Conservation (phyloP, 2,113 vertebrate species). For the Donacobius atricapilla region DNA sequence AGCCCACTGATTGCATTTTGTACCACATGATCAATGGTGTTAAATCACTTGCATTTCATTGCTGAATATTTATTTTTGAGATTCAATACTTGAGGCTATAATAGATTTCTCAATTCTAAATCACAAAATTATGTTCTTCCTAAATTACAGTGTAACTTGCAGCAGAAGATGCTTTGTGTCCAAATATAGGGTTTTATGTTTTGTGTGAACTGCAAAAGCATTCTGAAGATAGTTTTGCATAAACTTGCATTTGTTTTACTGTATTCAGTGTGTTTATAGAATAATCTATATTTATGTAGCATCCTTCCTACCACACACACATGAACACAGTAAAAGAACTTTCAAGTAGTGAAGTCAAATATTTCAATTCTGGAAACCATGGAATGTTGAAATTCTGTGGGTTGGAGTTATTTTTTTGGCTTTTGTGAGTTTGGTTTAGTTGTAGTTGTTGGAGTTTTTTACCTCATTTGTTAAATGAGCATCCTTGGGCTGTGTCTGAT, state of each 20-base stretch:
- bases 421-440: neutral
- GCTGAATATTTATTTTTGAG: slow-evolving; percentile 53
- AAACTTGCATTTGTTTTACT: slow-evolving; percentile 25
- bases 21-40: slow-evolving; percentile 38
- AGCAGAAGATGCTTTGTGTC: slow-evolving; percentile 18
- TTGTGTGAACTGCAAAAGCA: neutral
- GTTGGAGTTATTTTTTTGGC: neutral
- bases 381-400: neutral
- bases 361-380: neutral
- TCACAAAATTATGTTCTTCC: slow-evolving; percentile 52
- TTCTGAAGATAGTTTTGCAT: slow-evolving; percentile 27
- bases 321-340: neutral
- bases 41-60: slow-evolving; percentile 53
- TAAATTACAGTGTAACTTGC: slow-evolving; percentile 47
- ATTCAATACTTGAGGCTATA: slow-evolving; percentile 42
- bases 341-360: neutral
- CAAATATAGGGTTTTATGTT: slow-evolving; percentile 50
- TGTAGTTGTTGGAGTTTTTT: neutral
- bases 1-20: slow-evolving; percentile 35
- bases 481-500: neutral
- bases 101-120: slow-evolving; percentile 54
- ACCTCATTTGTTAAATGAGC: neutral
- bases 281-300: slow-evolving; percentile 50
- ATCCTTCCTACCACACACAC: neutral
- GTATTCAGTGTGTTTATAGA: slow-evolving; percentile 16